Base-by-base conservation (phyloP, 2,888 invertebrate genomes). In the Melanargia galathea region DNA sequence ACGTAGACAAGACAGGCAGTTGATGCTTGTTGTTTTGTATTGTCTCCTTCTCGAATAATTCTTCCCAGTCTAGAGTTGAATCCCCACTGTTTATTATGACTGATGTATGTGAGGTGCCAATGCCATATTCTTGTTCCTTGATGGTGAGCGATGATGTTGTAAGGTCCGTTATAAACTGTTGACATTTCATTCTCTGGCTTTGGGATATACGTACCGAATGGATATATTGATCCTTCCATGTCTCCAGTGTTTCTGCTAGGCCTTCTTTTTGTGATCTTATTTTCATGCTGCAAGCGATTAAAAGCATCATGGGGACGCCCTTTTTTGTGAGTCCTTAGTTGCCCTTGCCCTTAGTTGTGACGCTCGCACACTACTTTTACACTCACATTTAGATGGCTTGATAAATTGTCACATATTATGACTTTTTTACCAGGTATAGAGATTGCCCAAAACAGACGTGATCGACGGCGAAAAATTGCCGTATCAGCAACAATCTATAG, bases 1-100 rank as follows among this genome's bases (percentile, higher is more conserved):
- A 67, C 71, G 68, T 57, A 71, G 0, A 69, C 69, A 71, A 71
- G 69, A 51, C 51, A 72, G 52, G 38, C 65, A 67, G 61, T 63
- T 65, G 67, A 67, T 59, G 49, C 48, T 59, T 46, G 58, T 38
- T 59, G 48, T 49, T 26, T 59, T 59, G 48, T 58, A 58, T n/a
- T n/a, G 33, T n/a, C n/a, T 26, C 26, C 48, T 8, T 48, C 48
- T 59, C 58, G 58, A 35, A 59, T 59, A 59, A 38, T 49, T 59
- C 58, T 11, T 48, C 49, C 58, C 58, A 49, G 6, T 33, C 48
- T 6, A 46, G 30, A 58, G 46, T 30, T 58, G 48, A 49, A 49
- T n/a, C 48, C 48, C 26, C 48, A 49, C 48, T 26, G 48, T n/a
- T 26, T 26, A 49, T 49, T 49, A n/a, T n/a, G 1, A 49, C 26